Evolutionary conservation across 1,140 invertebrate genomes (phyloP).

Genomic region (Drosophila insularis): DNA sequence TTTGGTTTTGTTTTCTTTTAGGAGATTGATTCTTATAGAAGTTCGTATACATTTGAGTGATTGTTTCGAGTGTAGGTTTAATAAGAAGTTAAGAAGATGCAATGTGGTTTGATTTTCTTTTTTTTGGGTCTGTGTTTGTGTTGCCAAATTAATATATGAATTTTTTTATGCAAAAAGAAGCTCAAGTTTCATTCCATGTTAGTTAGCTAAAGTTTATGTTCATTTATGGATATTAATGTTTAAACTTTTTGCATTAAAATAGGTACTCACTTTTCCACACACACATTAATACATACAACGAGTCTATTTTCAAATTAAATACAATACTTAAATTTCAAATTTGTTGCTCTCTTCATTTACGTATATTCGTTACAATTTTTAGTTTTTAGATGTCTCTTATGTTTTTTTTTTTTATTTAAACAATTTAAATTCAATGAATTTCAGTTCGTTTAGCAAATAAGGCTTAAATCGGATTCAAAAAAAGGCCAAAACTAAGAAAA

Average conservation of each 20-base stretch:
- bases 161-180: constrained; percentile 58
- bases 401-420: constrained; percentile 19
- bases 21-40: constrained; percentile 68
- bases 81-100: constrained; percentile 32
- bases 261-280: constrained; percentile 60
- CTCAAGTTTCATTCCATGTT: constrained; percentile 49
- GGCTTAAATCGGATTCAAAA: constrained; percentile 5
- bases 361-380: constrained; percentile 77
- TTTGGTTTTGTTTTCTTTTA: constrained; percentile 21
- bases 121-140: constrained; percentile 25
- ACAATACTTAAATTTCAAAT: constrained; percentile 71
- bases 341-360: constrained; percentile 73
- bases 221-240: constrained; percentile 23
- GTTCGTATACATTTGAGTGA: constrained; percentile 81
- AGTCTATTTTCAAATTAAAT: constrained; percentile 51
- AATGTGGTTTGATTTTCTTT: constrained; percentile 14
- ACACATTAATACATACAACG: constrained; percentile 26
- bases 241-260: constrained; percentile 37
- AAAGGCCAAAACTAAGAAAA: constrained; percentile 9
- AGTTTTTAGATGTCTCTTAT: constrained; percentile 37
- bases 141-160: constrained; percentile 44
- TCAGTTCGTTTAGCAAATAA: constrained; percentile 62
- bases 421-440: constrained; percentile 71
- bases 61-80: constrained; percentile 70
- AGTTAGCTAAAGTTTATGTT: constrained; percentile 36